These are phyloP conservation scores for Chrosomus eos DNA, from an alignment of 2,797 vertebrate species.

Conservation along the genomic window DNA sequence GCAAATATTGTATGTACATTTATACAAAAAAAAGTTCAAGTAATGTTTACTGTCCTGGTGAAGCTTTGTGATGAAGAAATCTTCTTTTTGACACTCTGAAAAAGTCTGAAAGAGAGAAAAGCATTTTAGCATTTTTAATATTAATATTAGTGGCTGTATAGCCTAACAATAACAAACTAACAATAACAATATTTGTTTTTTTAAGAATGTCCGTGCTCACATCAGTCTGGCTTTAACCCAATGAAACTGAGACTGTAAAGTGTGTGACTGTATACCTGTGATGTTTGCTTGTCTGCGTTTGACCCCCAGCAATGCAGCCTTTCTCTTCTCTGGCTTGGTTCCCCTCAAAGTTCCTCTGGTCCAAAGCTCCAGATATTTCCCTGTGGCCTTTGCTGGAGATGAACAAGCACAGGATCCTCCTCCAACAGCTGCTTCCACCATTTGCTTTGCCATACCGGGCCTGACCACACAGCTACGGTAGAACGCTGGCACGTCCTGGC, in stretches of 20 bases:
- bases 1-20: slow-evolving; percentile 52
- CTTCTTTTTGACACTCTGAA: slow-evolving; percentile 77
- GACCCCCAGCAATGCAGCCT: slow-evolving; percentile 1
- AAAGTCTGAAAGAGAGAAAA: slow-evolving; percentile 71
- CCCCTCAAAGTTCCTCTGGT: slow-evolving; percentile 66
- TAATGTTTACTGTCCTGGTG: slow-evolving; percentile 67
- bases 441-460: neutral
- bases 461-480: slow-evolving; percentile 74
- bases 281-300: slow-evolving; percentile 77
- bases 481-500: slow-evolving; percentile 77
- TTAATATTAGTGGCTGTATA: neutral
- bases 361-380: slow-evolving; percentile 73
- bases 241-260: neutral
- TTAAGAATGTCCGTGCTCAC: neutral
- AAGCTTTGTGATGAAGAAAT: slow-evolving; percentile 69
- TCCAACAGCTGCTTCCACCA: neutral
- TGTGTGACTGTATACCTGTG: slow-evolving; percentile 69
- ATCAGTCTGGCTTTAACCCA: neutral
- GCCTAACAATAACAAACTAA: no score
- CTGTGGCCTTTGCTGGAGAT: slow-evolving; percentile 61
- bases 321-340: slow-evolving; percentile 48
- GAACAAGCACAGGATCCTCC: slow-evolving; percentile 57
- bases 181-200: no score
- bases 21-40: slow-evolving; percentile 32
- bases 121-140: neutral